Base-by-base conservation (phyloP, 2,113 vertebrate species). In the Dermatemys mawii region DNA sequence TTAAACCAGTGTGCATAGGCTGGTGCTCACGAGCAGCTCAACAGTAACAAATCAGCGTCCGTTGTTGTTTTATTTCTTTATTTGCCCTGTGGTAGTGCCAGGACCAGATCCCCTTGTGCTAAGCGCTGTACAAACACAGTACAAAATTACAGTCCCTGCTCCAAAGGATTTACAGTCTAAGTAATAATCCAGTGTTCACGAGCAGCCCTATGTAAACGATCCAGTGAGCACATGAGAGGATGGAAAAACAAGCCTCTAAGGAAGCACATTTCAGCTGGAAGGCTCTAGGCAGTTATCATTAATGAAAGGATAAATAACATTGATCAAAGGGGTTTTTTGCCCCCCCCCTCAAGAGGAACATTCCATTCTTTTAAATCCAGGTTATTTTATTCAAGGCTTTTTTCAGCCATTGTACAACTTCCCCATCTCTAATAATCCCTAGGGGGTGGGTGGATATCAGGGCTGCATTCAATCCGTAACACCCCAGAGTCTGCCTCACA, bases 221-320 rank as follows among this genome's bases (percentile, higher is more conserved):
- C 1, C 46, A 82, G 0, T 0, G 48, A 87, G 12, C 8, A 11
- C n/a, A 46, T 19, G 73, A 60, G 0, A 16, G 0, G 0, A 7
- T 78, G 63, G 19, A 3, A 93, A 93, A 79, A 4, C 8, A 85
- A 75, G 80, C n/a, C 19, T 81, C 57, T 48, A 81, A 89, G 8
- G 11, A 60, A 92, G 5, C 1, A 54, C 8, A 22, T 90, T 81
- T 84, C 22, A 38, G 83, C 60, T 51, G 29, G 46, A 17, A 78
- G 57, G 6, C 6, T 60, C 84, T 29, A 46, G 79, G 46, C 24
- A 35, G 22, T 53, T 92, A 17, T 17, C 84, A 81, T 44, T n/a
- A 87, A 22, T 21, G 80, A 90, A n/a, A 55, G 63, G 46, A 85
- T 89, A 90, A 22, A 14, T 3, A 22, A 80, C 75, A 92, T 48